Evolutionary conservation across 2,888 invertebrate species (phyloP), one percentile per base, ranked within the genome.

Genomic region (Cephalotes varians): DNA sequence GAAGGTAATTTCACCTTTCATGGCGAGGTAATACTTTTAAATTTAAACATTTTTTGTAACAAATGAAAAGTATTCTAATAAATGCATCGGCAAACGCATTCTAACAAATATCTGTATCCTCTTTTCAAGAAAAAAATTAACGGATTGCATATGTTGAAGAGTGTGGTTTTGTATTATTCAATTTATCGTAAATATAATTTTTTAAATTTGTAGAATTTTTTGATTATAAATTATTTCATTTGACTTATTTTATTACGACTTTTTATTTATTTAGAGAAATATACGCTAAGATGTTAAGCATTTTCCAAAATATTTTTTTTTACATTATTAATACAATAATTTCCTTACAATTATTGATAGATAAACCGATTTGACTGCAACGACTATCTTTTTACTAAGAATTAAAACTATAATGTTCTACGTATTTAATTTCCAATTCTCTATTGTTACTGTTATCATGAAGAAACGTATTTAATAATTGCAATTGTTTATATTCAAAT

Each of bases 1-100:
- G 96, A 96, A 92, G 96, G 96, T 1, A 98, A 98, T 93, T 98
- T 98, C 90, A 98, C 97, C 15, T 98, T 98, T 92, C 95, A 96
- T 85, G 98, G 98, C 56, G 96, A 93, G 93, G 94, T 94, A 84
- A 85, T 51, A 18, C n/a, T n/a, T 72, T 2, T 40, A 15, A 72
- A 28, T 72, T 72, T 25, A n/a, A 25, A 7, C 12, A 6, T 4
- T n/a, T n/a, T 54, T n/a, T 49, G 2, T 37, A 15, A 44, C n/a
- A 4, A 47, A 15, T 18, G 1, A 31, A 44, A 58, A 40, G n/a
- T 49, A n/a, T 6, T 21, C 2, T 21, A n/a, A n/a, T n/a, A 0
- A 44, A 15, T 15, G 1, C 6, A 49, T n/a, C 18, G n/a, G 7
- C 2, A 49, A 49, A 40, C 2, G 40, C 40, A 49, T 49, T 49